These are phyloP conservation scores for Stigmatopora nigra DNA, from an alignment of 2,113 vertebrate species.

Conservation along the genomic window DNA sequence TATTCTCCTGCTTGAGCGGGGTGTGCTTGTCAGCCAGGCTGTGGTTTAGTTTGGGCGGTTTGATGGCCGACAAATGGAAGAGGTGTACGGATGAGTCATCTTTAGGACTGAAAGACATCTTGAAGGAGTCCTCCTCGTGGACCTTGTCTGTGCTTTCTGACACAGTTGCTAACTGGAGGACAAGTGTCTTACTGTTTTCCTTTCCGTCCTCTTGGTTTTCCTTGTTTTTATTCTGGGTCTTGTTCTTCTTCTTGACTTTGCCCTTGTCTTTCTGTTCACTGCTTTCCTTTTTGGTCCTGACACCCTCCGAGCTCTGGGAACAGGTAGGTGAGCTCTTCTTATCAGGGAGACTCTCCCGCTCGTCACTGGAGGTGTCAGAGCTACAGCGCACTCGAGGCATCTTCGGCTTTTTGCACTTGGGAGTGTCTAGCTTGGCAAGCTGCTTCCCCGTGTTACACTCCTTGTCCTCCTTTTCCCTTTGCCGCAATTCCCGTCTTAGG, in stretches of 20 bases:
- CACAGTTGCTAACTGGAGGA: conserved; percentile 68
- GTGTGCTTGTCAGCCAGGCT: conserved; percentile 84
- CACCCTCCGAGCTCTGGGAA: conserved; percentile 74
- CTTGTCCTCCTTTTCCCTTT: conserved; percentile 80
- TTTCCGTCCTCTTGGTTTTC: conserved; percentile 93
- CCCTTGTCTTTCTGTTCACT: conserved; percentile 89
- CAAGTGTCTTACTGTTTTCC: conserved; percentile 84
- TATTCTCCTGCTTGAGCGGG: conserved; percentile 90
- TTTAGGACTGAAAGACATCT: conserved; percentile 91
- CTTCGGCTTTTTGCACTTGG: conserved; percentile 87
- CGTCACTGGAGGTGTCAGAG: conserved; percentile 86
- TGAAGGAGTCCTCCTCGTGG: conserved; percentile 87
- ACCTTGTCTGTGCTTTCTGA: conserved; percentile 82
- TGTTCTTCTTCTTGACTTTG: conserved; percentile 91
- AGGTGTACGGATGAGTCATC: conserved; percentile 93
- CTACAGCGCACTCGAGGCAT: conserved; percentile 79
- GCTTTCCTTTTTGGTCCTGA: conserved; percentile 82
- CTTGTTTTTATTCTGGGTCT: conserved; percentile 96
- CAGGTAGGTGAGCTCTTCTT: conserved; percentile 78
- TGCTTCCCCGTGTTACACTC: conserved; percentile 81
- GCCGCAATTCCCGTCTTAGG: conserved; percentile 81
- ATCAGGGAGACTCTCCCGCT: conserved; percentile 77
- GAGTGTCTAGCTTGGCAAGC: conserved; percentile 76
- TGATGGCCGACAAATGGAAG: conserved; percentile 86
- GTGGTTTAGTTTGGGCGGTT: conserved; percentile 88